Evolutionary conservation across 2,113 vertebrate genomes (phyloP), one percentile per base, ranked within the genome.

Genomic region (Numenius arquata): DNA sequence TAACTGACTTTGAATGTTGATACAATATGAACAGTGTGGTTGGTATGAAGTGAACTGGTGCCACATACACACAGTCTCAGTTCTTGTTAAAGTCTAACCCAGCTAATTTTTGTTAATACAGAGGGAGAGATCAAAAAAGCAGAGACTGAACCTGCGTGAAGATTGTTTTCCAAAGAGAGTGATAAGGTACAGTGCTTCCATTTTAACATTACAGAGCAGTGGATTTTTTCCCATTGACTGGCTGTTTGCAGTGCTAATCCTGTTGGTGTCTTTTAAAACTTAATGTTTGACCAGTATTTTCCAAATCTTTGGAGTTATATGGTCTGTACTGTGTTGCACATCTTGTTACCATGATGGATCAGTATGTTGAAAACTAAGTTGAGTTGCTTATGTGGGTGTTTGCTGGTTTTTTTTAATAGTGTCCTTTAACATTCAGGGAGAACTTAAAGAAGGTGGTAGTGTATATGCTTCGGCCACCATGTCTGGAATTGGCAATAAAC

Each of bases 401-500:
- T 86, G 36, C 4, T 1, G 0, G 0, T 0, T 4, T 50, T 82
- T 38, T 70, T 47, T 2, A 41, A 19, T 22, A 68, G 5, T 72
- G 13, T 75, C 87, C 15, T 70, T 89, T 71, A 58, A 40, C 48
- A 21, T 88, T 85, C 52, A 96, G 84, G 73, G 77, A 32, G 34
- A 91, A 34, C 20, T 52, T 88, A n/a, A 36, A 92, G 85, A 76
- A 75, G 19, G 12, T 3, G 5, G 32, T 45, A 63, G 2, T 36
- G 63, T 78, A 6, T 78, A 25, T 40, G 12, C 20, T 83, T 70
- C 2, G 3, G 36, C 34, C 75, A 87, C 47, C 63, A 99, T 99
- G 99, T 99, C 99, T 86, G 99, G 98, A 89, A 98, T 98, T 97
- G 98, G 98, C 70, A 98, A 85, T 91, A 99, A 99, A 97, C 98